phyloP scores from a whole-genome alignment of 2,888 invertebrate species.

The Laothoe populi region DNA sequence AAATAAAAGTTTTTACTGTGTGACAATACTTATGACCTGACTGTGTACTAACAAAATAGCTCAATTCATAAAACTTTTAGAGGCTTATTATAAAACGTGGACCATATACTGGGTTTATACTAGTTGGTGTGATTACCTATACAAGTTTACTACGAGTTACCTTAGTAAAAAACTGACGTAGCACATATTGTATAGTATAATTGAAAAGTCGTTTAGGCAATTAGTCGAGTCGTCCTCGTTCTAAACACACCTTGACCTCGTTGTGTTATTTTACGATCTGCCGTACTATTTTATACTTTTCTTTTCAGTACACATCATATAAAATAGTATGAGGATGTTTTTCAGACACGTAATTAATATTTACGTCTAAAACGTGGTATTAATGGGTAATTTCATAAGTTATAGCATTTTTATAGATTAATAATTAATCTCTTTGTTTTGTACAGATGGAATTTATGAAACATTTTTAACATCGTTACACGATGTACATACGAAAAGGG shows the following conservation, averaged over 20 bases:
- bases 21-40: no score
- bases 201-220: conserved; percentile 68
- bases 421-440: conserved; percentile 28
- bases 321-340: conserved; percentile 59
- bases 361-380: conserved; percentile 34
- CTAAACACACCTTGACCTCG: conserved; percentile 78
- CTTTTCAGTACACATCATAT: conserved; percentile 59
- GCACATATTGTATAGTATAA: conserved; percentile 55
- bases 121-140: no score
- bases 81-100: no score
- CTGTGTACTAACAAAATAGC: no score
- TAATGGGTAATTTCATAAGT: conserved; percentile 24
- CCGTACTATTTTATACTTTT: conserved; percentile 69
- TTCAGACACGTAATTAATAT: conserved; percentile 49
- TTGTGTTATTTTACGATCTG: conserved; percentile 69
- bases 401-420: conserved; percentile 19
- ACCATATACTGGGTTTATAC: no score
- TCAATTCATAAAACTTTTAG: no score
- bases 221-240: conserved; percentile 75
- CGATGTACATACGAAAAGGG: not conserved
- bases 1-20: no score
- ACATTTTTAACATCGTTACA: conserved; percentile 37
- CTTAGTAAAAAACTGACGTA: conserved; percentile 43
- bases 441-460: conserved; percentile 32
- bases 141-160: no score